Percentiles rank a stretch among this genome's conserved stretches.
phyloP scores from a whole-genome alignment of 1,140 invertebrate genomes.

The Tribolium madens region DNA sequence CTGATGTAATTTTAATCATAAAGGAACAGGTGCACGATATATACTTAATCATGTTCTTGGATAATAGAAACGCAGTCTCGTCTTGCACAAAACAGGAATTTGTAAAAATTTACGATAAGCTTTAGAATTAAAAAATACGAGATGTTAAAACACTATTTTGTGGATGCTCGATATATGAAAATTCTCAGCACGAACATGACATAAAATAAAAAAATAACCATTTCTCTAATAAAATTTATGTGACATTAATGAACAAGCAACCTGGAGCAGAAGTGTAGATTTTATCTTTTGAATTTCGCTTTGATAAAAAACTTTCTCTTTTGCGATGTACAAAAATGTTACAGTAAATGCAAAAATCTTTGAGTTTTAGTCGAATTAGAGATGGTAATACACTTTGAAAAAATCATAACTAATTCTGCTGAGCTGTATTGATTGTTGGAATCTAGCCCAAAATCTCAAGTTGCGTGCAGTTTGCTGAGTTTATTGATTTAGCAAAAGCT shows the following conservation, averaged over 20 bases:
- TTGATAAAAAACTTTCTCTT: background rate
- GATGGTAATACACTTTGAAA: background rate
- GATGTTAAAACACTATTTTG: background rate
- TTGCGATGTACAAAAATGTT: background rate
- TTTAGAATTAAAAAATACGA: background rate
- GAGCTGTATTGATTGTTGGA: conserved; percentile 23
- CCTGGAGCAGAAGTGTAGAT: background rate
- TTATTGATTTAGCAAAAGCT: conserved; percentile 19
- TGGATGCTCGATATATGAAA: background rate
- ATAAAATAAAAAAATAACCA: conserved; percentile 25
- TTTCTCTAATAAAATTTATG: conserved; percentile 23
- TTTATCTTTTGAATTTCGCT: conserved; percentile 16
- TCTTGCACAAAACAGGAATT: background rate
- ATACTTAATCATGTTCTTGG: conserved; percentile 1
- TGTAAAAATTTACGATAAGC: background rate
- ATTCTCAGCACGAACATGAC: conserved; percentile 19
- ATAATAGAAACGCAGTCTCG: background rate
- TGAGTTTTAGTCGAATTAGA: background rate
- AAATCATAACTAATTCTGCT: conserved; percentile 21
- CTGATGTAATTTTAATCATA: conserved; percentile 32
- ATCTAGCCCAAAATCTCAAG: conserved; percentile 16
- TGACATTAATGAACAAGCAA: conserved; percentile 28
- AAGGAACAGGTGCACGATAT: conserved; percentile 24
- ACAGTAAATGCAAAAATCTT: background rate
- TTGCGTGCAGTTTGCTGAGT: conserved; percentile 6